A percentile compares a stretch with the other conserved stretches of the same genome.
Conservation (phyloP, 2,888 invertebrate genomes). For the Thecophora atra region DNA sequence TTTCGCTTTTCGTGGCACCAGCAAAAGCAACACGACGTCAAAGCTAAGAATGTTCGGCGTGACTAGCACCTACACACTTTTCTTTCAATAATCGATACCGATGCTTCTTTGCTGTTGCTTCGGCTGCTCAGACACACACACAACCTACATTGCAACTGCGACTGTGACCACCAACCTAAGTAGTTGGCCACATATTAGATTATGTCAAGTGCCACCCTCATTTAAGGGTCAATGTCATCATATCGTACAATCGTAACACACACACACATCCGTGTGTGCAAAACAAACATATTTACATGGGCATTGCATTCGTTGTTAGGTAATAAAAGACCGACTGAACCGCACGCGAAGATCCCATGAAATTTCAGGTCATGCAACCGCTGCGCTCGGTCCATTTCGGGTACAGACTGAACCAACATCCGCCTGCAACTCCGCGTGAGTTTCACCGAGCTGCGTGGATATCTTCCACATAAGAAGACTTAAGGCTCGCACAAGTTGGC, state of each 20-base stretch:
- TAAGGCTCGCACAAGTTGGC: too few relatives aligned
- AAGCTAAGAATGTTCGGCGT: not conserved
- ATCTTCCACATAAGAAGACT: not conserved
- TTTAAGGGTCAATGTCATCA: conserved; percentile 28
- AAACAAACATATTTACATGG: not conserved
- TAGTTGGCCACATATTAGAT: conserved; percentile 27
- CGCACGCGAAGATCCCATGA: not conserved
- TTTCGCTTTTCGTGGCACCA: not conserved
- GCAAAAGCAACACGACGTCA: not conserved
- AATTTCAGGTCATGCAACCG: not conserved
- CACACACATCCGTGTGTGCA: not conserved
- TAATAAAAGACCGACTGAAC: not conserved
- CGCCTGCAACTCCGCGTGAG: not conserved
- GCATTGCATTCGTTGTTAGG: not conserved
- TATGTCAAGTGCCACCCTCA: conserved; percentile 24
- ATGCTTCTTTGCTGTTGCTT: not conserved
- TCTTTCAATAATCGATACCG: conserved; percentile 10
- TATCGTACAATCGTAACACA: not conserved
- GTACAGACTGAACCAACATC: not conserved
- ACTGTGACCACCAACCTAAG: not conserved
- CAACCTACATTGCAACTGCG: not conserved
- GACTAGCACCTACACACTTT: not conserved
- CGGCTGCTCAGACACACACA: not conserved
- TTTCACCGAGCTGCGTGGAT: not conserved
- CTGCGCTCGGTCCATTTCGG: not conserved